Evolutionary conservation across 2,888 invertebrate species (phyloP).

Genomic region (Acrobasis repandana): DNA sequence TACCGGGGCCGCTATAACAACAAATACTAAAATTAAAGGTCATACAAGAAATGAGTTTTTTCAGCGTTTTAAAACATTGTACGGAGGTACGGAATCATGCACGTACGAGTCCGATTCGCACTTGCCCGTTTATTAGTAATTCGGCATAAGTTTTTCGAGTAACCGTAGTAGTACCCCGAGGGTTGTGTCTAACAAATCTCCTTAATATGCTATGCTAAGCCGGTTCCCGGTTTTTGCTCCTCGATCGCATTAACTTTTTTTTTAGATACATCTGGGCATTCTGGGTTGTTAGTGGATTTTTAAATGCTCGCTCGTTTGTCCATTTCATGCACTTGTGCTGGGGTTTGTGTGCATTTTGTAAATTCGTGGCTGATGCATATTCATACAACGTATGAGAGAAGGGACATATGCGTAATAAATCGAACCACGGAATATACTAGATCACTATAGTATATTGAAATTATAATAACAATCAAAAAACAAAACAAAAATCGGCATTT

Average conservation of each 20-base stretch:
- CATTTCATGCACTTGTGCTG: conserved; percentile 29
- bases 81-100: no score
- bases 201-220: conserved; percentile 41
- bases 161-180: conserved; percentile 15
- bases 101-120: no score
- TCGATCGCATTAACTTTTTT: conserved; percentile 36
- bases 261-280: conserved; percentile 26
- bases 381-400: no score
- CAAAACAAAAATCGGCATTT: no score
- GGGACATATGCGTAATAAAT: no score
- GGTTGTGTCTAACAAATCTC: conserved; percentile 33
- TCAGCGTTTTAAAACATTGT: no score
- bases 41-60: no score
- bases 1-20: no score
- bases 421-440: no score
- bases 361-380: neutral
- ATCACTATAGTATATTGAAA: no score
- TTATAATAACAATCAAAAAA: no score
- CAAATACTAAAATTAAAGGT: no score
- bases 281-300: conserved; percentile 34
- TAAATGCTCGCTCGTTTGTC: conserved; percentile 35
- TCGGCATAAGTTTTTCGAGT: conserved; percentile 13
- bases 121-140: neutral
- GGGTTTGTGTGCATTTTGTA: neutral
- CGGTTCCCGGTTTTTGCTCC: conserved; percentile 37